These are phyloP conservation scores for Xanthostigma xanthostigma DNA, from an alignment of 2,888 invertebrate genomes.

Conservation along the genomic window DNA sequence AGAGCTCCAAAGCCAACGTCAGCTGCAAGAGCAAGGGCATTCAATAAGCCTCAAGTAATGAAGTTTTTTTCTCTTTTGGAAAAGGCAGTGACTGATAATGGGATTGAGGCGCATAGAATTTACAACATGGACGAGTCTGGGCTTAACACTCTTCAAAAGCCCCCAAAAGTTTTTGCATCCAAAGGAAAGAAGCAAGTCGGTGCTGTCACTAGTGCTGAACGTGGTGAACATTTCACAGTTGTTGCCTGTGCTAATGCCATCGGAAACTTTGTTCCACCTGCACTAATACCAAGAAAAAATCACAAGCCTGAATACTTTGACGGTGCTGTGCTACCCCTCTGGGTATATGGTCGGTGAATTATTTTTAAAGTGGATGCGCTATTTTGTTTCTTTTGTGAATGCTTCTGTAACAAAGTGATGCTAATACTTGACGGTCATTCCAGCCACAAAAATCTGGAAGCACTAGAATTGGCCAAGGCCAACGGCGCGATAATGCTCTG, in stretches of 20 bases:
- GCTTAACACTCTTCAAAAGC: slow-evolving; percentile 8
- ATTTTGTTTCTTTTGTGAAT: neutral
- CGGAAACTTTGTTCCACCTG: no score
- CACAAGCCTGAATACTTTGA: neutral
- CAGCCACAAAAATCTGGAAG: slow-evolving; percentile 9
- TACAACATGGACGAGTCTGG: slow-evolving; percentile 10
- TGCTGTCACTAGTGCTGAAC: no score
- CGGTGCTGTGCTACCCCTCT: neutral
- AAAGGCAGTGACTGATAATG: slow-evolving; percentile 6
- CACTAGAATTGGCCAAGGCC: slow-evolving; percentile 18
- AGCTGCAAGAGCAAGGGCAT: slow-evolving; percentile 8
- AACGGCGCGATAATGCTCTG: slow-evolving; percentile 17
- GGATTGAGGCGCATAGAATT: slow-evolving; percentile 4
- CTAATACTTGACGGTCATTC: slow-evolving; percentile 18
- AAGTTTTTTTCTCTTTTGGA: slow-evolving; percentile 9
- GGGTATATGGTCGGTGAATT: slow-evolving; percentile 3
- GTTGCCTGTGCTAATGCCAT: no score
- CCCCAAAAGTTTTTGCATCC: slow-evolving; percentile 8
- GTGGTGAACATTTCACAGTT: no score
- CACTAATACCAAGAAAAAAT: neutral
- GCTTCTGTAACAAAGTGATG: slow-evolving; percentile 8
- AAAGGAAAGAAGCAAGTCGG: no score
- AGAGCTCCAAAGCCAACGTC: slow-evolving; percentile 10
- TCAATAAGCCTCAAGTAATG: slow-evolving; percentile 10
- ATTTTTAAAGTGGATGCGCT: slow-evolving; percentile 5